Base-by-base conservation (phyloP, 2,888 invertebrate species). In the Hoplodrina ambigua region DNA sequence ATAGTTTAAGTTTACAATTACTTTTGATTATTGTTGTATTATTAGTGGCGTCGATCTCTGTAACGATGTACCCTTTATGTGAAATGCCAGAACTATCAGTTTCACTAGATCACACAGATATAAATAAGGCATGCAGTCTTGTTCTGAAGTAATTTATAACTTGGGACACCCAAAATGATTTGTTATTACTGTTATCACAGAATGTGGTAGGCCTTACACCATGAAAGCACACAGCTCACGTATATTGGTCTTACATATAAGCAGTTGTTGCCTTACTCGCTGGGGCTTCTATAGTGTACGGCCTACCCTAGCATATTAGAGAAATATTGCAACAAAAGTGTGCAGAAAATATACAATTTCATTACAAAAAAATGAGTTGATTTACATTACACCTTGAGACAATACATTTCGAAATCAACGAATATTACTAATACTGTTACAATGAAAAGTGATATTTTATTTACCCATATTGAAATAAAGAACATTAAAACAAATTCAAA, bases 1-100 rank as follows among this genome's bases (percentile, higher is more conserved):
- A 95, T 94, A 95, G 94, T 94, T 93, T 94, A 95, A 95, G 94
- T 94, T 93, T 91, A 94, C 90, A 91, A 92, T 89, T 90, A 92
- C 85, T 90, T 87, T 93, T 91, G 89, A 90, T 90, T 92, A 87
- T 92, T 93, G 91, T 91, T 91, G 91, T 91, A 88, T 92, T 92
- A 90, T 91, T 91, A 87, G 87, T 79, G 83, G 72, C 76, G 73
- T 81, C 75, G 83, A 80, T 71, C 69, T 83, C 75, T 79, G 58
- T 83, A 66, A 54, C 57, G 41, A 56, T 67, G 53, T 67, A 75
- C 78, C 82, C 82, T 68, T 69, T 72, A 69, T 69, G 41, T 71
- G 25, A 72, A 78, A 56, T 72, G 41, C 56, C 54, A 72, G 65
- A 69, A 73, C 71, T 46, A 62, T 60, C 52, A 49, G 44, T 59